These are phyloP conservation scores for Pammene aurita DNA, from an alignment of 2,888 invertebrate genomes.

Conservation along the genomic window DNA sequence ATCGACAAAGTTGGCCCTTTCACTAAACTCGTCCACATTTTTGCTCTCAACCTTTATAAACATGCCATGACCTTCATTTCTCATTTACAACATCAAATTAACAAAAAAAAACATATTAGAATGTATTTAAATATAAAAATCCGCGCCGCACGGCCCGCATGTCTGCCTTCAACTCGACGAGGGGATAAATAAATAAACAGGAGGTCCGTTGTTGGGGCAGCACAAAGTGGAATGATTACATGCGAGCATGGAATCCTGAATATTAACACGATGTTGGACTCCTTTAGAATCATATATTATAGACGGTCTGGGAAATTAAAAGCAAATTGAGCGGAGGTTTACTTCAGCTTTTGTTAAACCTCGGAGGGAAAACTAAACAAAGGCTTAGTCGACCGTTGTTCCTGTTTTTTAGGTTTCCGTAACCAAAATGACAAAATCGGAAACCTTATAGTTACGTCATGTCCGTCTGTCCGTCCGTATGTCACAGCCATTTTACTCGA, in stretches of 20 bases:
- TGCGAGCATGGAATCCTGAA: constrained; percentile 50
- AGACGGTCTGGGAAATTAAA: constrained; percentile 57
- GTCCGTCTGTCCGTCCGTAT: too few species aligned
- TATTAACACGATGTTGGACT: constrained; percentile 56
- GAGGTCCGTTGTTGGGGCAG: constrained; percentile 43
- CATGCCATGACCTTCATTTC: not conserved
- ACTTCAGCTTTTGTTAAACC: constrained; percentile 32
- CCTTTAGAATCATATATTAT: constrained; percentile 54
- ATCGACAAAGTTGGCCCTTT: too few species aligned
- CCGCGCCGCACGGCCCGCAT: constrained; percentile 22
- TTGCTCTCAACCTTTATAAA: not conserved
- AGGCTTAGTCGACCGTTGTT: not conserved
- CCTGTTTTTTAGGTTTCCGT: not conserved
- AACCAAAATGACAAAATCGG: too few species aligned
- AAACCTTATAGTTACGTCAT: too few species aligned
- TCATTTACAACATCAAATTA: constrained; percentile 18
- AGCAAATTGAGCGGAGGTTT: constrained; percentile 54
- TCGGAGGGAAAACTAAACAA: constrained; percentile 12
- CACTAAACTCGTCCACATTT: too few species aligned
- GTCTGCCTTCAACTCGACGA: constrained; percentile 46
- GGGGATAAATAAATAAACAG: constrained; percentile 52
- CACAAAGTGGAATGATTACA: constrained; percentile 50
- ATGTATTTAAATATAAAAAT: constrained; percentile 35
- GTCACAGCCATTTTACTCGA: too few species aligned
- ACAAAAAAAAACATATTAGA: constrained; percentile 22